phyloP scores from a whole-genome alignment of 2,797 vertebrate species.

The Rhinatrema bivittatum region DNA sequence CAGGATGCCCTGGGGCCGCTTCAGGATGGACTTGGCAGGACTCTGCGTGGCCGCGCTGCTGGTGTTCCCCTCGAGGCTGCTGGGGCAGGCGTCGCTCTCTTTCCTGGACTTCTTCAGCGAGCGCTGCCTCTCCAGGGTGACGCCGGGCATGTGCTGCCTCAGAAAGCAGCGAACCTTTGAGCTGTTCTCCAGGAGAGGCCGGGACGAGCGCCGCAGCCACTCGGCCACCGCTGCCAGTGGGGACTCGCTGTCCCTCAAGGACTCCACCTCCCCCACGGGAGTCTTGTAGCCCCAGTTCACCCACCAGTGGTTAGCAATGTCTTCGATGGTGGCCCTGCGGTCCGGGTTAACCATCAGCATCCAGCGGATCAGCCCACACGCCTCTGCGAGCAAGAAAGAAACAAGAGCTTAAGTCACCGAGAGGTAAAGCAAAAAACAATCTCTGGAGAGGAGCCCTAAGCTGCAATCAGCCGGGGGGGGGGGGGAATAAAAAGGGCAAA shows the following conservation, averaged over 20 bases:
- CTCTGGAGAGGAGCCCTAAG: too few species aligned
- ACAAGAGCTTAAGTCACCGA: too few species aligned
- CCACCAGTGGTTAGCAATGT: slow-evolving; percentile 94
- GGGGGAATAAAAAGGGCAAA: too few species aligned
- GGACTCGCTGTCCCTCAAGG: slow-evolving; percentile 38
- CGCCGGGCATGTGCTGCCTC: slow-evolving; percentile 59
- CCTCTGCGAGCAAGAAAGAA: slow-evolving; percentile 59
- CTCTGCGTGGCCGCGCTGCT: slow-evolving; percentile 7
- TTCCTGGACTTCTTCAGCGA: slow-evolving; percentile 88
- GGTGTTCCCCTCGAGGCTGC: slow-evolving; percentile 37
- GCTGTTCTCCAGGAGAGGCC: slow-evolving; percentile 82
- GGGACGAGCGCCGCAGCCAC: slow-evolving; percentile 84
- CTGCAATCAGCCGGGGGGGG: too few species aligned
- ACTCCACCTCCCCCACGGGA: slow-evolving; percentile 60
- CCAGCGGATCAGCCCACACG: slow-evolving; percentile 94
- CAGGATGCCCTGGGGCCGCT: slow-evolving; percentile 80
- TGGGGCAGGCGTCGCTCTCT: slow-evolving; percentile 84
- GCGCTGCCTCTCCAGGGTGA: slow-evolving; percentile 70
- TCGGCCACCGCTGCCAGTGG: slow-evolving; percentile 65
- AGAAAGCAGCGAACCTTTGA: slow-evolving; percentile 87
- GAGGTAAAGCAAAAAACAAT: too few species aligned
- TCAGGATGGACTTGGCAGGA: slow-evolving; percentile 49
- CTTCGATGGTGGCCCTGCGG: slow-evolving; percentile 83
- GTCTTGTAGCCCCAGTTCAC: slow-evolving; percentile 89
- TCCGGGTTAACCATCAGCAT: slow-evolving; percentile 95